These are phyloP conservation scores for Agrilus planipennis DNA, from an alignment of 1,140 invertebrate genomes.

Conservation along the genomic window DNA sequence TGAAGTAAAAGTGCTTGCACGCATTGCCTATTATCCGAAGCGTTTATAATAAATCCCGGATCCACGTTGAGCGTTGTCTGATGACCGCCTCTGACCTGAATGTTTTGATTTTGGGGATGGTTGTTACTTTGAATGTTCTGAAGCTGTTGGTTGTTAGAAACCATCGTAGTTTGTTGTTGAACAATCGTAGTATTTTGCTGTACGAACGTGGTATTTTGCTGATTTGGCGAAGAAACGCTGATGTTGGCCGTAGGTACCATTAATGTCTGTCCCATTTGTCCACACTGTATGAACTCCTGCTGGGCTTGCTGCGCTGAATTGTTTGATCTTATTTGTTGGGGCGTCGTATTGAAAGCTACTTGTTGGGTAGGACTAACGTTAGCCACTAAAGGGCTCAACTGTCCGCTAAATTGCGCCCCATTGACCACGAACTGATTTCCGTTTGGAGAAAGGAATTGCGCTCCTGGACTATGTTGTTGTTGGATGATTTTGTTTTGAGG, in stretches of 20 bases:
- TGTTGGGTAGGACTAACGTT: constrained; percentile 59
- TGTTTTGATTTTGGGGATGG: constrained; percentile 15
- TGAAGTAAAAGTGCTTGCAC: constrained; percentile 39
- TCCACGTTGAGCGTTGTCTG: constrained; percentile 27
- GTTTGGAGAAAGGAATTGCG: constrained; percentile 62
- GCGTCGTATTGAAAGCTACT: constrained; percentile 48
- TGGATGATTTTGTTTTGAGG: constrained; percentile 62
- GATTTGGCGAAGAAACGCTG: constrained; percentile 44
- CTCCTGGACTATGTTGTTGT: constrained; percentile 51
- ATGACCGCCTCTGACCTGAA: constrained; percentile 13
- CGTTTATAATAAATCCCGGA: constrained; percentile 28
- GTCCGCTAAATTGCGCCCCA: constrained; percentile 61
- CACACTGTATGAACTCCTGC: constrained; percentile 56
- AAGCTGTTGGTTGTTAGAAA: constrained; percentile 52
- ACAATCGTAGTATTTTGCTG: constrained; percentile 59
- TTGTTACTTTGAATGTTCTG: constrained; percentile 24
- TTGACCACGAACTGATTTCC: constrained; percentile 59
- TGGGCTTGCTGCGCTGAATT: constrained; percentile 39
- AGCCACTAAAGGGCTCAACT: constrained; percentile 63
- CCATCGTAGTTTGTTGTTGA: constrained; percentile 55
- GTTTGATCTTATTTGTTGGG: constrained; percentile 34
- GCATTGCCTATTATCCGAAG: constrained; percentile 33
- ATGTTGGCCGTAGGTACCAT: constrained; percentile 58
- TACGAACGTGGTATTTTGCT: constrained; percentile 59
- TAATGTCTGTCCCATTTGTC: constrained; percentile 59